Conservation (phyloP, 1,140 invertebrate genomes). For the Drosophila albomicans region DNA sequence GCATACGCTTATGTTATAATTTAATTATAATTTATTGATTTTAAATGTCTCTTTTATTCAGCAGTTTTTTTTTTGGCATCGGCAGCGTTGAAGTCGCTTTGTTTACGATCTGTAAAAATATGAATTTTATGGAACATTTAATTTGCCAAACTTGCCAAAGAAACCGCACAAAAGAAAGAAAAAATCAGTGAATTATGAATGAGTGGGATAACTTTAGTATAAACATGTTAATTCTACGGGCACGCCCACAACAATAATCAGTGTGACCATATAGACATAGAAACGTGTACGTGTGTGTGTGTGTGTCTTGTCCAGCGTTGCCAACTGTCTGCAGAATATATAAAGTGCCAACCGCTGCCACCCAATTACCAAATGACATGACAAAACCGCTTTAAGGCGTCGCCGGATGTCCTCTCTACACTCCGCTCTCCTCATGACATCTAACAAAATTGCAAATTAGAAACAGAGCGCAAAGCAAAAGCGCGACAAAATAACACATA, state of each 20-base stretch:
- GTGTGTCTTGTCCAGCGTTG: slow-evolving; percentile 36
- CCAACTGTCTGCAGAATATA: slow-evolving; percentile 74
- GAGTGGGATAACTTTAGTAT: slow-evolving; percentile 33
- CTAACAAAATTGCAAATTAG: slow-evolving; percentile 84
- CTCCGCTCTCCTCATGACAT: slow-evolving; percentile 7
- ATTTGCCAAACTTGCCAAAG: slow-evolving; percentile 59
- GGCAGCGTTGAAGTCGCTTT: slow-evolving; percentile 77
- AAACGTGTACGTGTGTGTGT: not conserved
- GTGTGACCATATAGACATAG: slow-evolving; percentile 57
- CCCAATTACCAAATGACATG: slow-evolving; percentile 85
- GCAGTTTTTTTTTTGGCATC: slow-evolving; percentile 31
- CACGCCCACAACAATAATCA: slow-evolving; percentile 28
- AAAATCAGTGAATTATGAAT: slow-evolving; percentile 38
- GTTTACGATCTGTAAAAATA: slow-evolving; percentile 82
- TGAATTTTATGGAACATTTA: slow-evolving; percentile 73
- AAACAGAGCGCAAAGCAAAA: slow-evolving; percentile 58
- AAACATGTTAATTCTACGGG: slow-evolving; percentile 11
- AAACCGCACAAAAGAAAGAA: slow-evolving; percentile 21
- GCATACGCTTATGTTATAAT: slow-evolving; percentile 80
- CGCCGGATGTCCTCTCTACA: slow-evolving; percentile 11
- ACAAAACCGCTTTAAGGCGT: slow-evolving; percentile 84
- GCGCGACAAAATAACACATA: slow-evolving; percentile 58
- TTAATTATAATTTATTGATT: slow-evolving; percentile 84
- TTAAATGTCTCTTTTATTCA: slow-evolving; percentile 71
- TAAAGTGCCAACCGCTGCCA: slow-evolving; percentile 85